These are phyloP conservation scores for Fragum fragum DNA, from an alignment of 2,888 invertebrate species.

Conservation along the genomic window DNA sequence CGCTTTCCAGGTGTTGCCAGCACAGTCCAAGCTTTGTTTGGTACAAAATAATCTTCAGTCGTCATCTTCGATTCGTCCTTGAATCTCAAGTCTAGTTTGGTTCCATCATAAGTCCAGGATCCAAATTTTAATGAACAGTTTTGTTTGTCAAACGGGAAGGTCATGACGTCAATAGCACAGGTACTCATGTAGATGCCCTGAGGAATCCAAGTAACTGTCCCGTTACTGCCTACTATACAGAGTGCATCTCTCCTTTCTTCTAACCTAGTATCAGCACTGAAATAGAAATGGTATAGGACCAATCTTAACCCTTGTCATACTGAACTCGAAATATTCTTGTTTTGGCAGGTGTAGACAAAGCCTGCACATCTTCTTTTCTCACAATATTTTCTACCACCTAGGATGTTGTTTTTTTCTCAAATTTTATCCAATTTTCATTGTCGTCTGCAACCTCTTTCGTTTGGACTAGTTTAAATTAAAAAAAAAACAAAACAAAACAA, in stretches of 20 bases:
- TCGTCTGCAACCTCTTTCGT: too few relatives aligned
- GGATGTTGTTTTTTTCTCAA: too few relatives aligned
- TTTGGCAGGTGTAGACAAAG: too few relatives aligned
- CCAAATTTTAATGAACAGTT: slow-evolving; percentile 86
- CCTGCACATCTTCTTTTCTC: too few relatives aligned
- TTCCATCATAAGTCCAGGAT: slow-evolving; percentile 86
- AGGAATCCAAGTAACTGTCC: slow-evolving; percentile 80
- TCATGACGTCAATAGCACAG: slow-evolving; percentile 85
- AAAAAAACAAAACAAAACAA: too few relatives aligned
- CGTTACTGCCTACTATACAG: slow-evolving; percentile 79
- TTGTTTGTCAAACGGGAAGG: slow-evolving; percentile 86
- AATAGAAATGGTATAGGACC: too few relatives aligned
- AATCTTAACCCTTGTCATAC: too few relatives aligned
- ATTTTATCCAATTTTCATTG: too few relatives aligned
- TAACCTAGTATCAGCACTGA: slow-evolving; percentile 86
- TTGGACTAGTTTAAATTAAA: too few relatives aligned
- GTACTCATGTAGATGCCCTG: slow-evolving; percentile 85
- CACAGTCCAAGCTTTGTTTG: slow-evolving; percentile 86
- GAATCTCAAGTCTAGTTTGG: slow-evolving; percentile 81
- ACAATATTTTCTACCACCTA: too few relatives aligned
- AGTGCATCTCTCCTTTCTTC: slow-evolving; percentile 85
- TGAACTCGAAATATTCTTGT: too few relatives aligned
- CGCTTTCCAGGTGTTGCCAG: slow-evolving; percentile 81
- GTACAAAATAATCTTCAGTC: slow-evolving; percentile 81
- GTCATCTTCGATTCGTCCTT: slow-evolving; percentile 61